phyloP scores from a whole-genome alignment of 2,113 vertebrate species.

The Scytalopus superciliaris region DNA sequence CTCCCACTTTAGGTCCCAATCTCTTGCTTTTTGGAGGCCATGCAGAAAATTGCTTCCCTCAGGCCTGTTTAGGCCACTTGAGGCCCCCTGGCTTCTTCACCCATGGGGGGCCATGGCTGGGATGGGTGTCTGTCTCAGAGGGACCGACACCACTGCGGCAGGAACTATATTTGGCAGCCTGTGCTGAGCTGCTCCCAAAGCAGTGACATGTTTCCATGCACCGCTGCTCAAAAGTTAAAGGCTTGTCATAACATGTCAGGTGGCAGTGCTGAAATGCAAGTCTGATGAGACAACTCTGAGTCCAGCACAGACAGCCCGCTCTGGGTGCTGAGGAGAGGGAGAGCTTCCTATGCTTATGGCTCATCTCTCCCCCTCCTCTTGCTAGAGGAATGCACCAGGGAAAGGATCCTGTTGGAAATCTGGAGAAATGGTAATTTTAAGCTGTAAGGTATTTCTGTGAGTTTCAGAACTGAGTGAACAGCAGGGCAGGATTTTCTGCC shows the following conservation, averaged over 20 bases:
- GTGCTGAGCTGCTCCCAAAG: not conserved
- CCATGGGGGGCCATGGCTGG: fast-evolving
- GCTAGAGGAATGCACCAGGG: not conserved
- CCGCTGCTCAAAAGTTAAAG: not conserved
- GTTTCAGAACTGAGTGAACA: not conserved
- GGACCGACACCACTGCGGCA: not conserved
- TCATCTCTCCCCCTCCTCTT: not conserved
- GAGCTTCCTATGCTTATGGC: not conserved
- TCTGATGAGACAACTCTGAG: not conserved
- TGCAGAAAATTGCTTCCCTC: not conserved
- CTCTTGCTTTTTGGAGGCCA: not conserved
- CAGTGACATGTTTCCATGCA: not conserved
- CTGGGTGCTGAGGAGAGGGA: not conserved
- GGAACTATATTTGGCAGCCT: not conserved
- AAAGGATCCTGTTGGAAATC: not conserved
- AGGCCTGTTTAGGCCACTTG: not conserved
- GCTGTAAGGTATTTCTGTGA: not conserved
- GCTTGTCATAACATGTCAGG: slow-evolving; percentile 21
- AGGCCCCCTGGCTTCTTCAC: not conserved
- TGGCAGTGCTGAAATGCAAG: not conserved
- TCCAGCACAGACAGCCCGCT: not conserved
- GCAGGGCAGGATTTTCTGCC: not conserved
- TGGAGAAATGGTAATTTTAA: not conserved
- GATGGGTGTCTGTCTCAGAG: not conserved
- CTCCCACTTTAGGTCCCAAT: not conserved